Percentiles rank a stretch among this genome's conserved stretches.
Conservation (phyloP, 2,113 vertebrate species). For the Laticauda colubrina region DNA sequence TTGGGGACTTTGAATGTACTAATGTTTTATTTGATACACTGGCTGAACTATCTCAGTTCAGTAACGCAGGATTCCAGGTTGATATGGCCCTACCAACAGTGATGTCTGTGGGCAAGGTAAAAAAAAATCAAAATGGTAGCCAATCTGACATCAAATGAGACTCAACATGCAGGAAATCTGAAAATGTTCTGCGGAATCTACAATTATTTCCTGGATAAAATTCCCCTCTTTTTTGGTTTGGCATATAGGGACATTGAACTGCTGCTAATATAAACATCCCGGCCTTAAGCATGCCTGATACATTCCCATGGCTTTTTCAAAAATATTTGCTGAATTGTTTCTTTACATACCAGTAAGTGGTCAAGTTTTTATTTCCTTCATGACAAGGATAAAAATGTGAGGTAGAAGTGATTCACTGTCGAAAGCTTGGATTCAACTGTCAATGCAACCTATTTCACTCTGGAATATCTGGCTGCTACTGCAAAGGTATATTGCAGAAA, state of each 20-base stretch:
- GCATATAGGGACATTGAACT: background rate
- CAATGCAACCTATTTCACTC: slow-evolving; percentile 6
- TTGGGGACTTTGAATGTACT: background rate
- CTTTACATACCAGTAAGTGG: slow-evolving; percentile 20
- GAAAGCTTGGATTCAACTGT: background rate
- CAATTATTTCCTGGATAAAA: background rate
- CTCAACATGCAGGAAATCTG: background rate
- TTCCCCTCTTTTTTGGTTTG: background rate
- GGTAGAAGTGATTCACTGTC: slow-evolving; percentile 25
- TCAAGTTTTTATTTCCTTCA: slow-evolving; percentile 1
- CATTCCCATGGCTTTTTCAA: background rate
- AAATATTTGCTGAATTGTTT: slow-evolving; percentile 4
- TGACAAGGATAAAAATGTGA: background rate
- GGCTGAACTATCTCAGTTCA: background rate
- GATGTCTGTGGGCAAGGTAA: background rate
- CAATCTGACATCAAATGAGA: background rate
- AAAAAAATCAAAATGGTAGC: background rate
- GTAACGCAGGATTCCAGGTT: background rate
- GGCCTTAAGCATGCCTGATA: background rate
- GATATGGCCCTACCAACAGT: background rate
- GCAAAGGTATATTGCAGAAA: background rate
- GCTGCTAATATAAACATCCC: slow-evolving; percentile 12
- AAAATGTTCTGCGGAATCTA: background rate
- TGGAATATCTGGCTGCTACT: slow-evolving; percentile 20
- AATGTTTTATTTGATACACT: background rate